Percentiles rank a stretch among this genome's conserved stretches.
Evolutionary conservation across 2,113 vertebrate species (phyloP).

Genomic region (Oceanites oceanicus): DNA sequence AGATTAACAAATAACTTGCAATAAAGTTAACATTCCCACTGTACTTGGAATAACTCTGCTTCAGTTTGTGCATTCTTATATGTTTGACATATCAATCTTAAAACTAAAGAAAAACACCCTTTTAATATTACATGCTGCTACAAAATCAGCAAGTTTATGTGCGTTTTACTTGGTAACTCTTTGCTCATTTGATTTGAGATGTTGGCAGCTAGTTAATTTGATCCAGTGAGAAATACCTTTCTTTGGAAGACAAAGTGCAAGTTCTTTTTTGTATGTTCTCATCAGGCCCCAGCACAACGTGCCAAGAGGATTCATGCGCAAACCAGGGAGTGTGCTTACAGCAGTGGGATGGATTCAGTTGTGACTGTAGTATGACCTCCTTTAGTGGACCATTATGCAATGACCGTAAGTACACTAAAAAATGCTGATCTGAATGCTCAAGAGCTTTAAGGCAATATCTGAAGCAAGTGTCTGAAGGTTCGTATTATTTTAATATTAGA

Average conservation of each 20-base stretch:
- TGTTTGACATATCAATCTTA: neutral
- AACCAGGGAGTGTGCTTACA: conserved; percentile 98
- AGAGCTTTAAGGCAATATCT: neutral
- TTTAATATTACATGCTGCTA: neutral
- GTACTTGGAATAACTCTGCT: conserved; percentile 38
- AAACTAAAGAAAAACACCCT: conserved; percentile 2
- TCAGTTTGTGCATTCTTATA: conserved; percentile 2
- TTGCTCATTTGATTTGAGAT: conserved; percentile 64
- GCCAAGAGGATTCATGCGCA: conserved; percentile 97
- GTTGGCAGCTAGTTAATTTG: conserved; percentile 76
- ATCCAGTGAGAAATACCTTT: neutral
- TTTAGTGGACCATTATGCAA: conserved; percentile 93
- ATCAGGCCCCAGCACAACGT: conserved; percentile 95
- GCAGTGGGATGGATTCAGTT: conserved; percentile 98
- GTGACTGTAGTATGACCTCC: conserved; percentile 98
- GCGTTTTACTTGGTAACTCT: conserved; percentile 15
- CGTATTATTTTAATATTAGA: neutral
- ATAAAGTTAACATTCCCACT: conserved; percentile 6
- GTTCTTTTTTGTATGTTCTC: conserved; percentile 45
- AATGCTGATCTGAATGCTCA: neutral
- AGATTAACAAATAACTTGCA: conserved; percentile 7
- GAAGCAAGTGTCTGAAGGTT: neutral
- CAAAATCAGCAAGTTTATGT: conserved; percentile 30
- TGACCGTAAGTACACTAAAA: conserved; percentile 84
- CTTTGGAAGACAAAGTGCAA: conserved; percentile 42